Conservation (phyloP, 2,888 invertebrate genomes). For the Adelphocoris suturalis region DNA sequence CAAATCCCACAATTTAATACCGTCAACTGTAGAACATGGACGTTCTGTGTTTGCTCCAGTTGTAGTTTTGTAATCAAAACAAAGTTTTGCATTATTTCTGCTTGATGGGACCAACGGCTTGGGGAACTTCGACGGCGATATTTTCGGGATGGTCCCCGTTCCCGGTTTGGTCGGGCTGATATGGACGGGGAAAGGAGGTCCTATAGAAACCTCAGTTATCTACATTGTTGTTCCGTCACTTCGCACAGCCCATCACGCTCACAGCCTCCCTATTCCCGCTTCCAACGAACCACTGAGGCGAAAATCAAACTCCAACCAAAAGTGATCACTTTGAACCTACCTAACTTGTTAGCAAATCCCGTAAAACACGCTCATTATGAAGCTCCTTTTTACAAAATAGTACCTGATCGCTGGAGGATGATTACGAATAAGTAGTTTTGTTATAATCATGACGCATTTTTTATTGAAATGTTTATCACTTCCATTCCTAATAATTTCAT, state of each 20-base stretch:
- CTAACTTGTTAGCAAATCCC: background rate
- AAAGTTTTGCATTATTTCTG: background rate
- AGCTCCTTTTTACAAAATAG: background rate
- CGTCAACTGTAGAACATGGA: no score
- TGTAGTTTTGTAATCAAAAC: background rate
- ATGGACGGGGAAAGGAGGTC: background rate
- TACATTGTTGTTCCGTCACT: constrained; percentile 24
- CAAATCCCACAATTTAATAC: no score
- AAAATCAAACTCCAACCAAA: background rate
- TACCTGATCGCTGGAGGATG: background rate
- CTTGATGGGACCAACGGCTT: background rate
- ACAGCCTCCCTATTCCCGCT: background rate
- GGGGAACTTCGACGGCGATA: background rate
- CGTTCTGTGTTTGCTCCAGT: background rate
- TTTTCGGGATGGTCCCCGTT: background rate
- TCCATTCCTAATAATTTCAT: no score
- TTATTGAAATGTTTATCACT: no score
- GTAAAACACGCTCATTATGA: background rate
- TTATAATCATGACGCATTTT: no score
- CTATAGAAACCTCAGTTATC: constrained; percentile 32
- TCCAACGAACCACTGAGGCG: background rate
- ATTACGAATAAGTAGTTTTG: no score
- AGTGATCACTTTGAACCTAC: background rate
- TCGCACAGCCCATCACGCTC: background rate
- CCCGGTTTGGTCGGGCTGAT: background rate